Evolutionary conservation across 1,140 invertebrate genomes (phyloP), one percentile per base, ranked within the genome.

Genomic region (Drosophila watanabei): DNA sequence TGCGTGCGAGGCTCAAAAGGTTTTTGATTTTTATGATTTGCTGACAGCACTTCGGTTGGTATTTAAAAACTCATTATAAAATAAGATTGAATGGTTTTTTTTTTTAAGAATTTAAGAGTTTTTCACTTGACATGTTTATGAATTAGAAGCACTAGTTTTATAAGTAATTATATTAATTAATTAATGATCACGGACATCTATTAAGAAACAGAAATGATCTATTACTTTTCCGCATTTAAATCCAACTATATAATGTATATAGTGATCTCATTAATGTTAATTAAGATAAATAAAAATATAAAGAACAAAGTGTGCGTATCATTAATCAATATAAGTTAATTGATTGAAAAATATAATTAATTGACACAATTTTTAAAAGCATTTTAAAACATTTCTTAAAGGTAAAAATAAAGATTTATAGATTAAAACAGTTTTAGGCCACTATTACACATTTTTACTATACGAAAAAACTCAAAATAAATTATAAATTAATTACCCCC

Each of bases 1-100:
- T 90, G 85, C 86, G 85, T 85, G 75, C 69, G 69, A 85, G 54
- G 69, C 57, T 54, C 43, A 39, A 73, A 58, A 51, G 39, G 68
- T 73, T 51, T 73, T 49, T 24, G 18, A 32, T n/a, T 59, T 45
- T 48, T 70, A n/a, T n/a, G 24, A 30, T 32, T 37, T 28, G 20
- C 18, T 30, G 32, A 37, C 16, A 33, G 41, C 37, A 33, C 20
- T 10, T 9, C n/a, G 13, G 18, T 45, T 54, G 33, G 24, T 45
- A 68, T 20, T 35, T 11, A 30, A 28, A 51, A 28, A 57, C 33
- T 39, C 33, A 49, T 68, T 66, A 39, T 39, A 16, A 6, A 24
- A 7, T 24, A 9, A 8, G 10, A 33, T 43, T 33, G 0, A 39
- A 39, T 39, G 9, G 14, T 9, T 57, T 14, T 57, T 57, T 57